phyloP scores from a whole-genome alignment of 2,888 invertebrate species.

The Rhagonycha lutea region DNA sequence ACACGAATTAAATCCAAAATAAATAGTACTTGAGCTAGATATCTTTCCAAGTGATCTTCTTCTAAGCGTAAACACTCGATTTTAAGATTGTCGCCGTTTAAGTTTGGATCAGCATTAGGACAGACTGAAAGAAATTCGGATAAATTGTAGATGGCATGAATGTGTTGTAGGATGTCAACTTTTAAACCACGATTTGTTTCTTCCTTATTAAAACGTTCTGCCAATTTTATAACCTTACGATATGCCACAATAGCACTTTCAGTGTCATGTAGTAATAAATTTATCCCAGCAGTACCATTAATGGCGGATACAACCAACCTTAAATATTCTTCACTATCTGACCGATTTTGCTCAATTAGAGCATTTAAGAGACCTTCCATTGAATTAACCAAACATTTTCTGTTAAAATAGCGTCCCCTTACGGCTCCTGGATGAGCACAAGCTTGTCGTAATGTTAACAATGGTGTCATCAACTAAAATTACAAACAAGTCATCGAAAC shows the following conservation, averaged over 20 bases:
- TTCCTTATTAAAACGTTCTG: constrained; percentile 40
- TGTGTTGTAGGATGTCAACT: constrained; percentile 67
- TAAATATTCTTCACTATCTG: constrained; percentile 66
- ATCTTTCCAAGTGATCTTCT: constrained; percentile 61
- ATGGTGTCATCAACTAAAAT: constrained; percentile 63
- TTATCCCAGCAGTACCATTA: constrained; percentile 69
- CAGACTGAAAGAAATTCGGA: constrained; percentile 56
- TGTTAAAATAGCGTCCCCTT: constrained; percentile 58
- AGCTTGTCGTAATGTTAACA: constrained; percentile 69
- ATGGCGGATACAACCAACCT: constrained; percentile 65
- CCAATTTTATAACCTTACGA: constrained; percentile 62
- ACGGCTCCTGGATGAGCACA: constrained; percentile 72
- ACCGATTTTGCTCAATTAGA: constrained; percentile 63
- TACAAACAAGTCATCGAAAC: not conserved
- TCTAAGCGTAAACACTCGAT: constrained; percentile 60
- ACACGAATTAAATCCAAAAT: not conserved
- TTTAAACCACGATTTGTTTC: constrained; percentile 51
- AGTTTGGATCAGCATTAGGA: constrained; percentile 54
- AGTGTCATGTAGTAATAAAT: constrained; percentile 61
- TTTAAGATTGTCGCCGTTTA: constrained; percentile 57
- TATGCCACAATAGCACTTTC: constrained; percentile 64
- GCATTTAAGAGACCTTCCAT: constrained; percentile 70
- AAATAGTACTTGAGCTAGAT: constrained; percentile 40
- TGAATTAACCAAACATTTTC: constrained; percentile 60
- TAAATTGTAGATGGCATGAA: constrained; percentile 72